Evolutionary conservation across 2,888 invertebrate species (phyloP).

Genomic region (Aphrophora alni): DNA sequence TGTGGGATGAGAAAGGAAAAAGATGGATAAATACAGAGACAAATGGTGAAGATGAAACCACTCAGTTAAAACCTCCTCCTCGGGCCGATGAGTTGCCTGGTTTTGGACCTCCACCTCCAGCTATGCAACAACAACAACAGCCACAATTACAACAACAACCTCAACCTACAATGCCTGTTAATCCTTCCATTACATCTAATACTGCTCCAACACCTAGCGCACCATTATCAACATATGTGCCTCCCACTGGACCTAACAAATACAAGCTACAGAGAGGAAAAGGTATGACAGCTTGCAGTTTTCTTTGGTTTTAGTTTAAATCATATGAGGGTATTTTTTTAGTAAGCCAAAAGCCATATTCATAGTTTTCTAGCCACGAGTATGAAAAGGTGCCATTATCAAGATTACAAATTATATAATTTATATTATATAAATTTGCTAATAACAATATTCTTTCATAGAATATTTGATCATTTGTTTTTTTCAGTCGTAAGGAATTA

Average conservation of each 20-base stretch:
- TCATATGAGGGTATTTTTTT: too few relatives aligned
- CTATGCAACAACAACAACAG: slow-evolving; percentile 22
- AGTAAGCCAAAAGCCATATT: too few relatives aligned
- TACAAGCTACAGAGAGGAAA: slow-evolving; percentile 80
- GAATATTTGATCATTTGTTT: too few relatives aligned
- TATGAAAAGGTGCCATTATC: too few relatives aligned
- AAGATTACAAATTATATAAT: too few relatives aligned
- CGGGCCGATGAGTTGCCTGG: slow-evolving; percentile 64
- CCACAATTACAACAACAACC: too few relatives aligned
- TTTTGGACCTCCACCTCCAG: slow-evolving; percentile 28
- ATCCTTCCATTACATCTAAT: not conserved
- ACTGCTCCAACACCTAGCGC: slow-evolving; percentile 14
- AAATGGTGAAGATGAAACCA: slow-evolving; percentile 64
- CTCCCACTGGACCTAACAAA: slow-evolving; percentile 62
- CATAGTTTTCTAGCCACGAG: too few relatives aligned
- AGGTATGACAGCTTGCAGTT: slow-evolving; percentile 64
- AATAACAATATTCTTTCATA: too few relatives aligned
- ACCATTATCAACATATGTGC: slow-evolving; percentile 26
- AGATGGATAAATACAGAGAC: slow-evolving; percentile 86
- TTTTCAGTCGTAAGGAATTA: too few relatives aligned
- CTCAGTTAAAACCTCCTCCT: slow-evolving; percentile 70
- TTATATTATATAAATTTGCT: too few relatives aligned
- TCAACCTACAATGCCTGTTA: not conserved
- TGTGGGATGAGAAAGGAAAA: slow-evolving; percentile 89
- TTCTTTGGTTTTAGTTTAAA: not conserved